Evolutionary conservation across 2,797 vertebrate genomes (phyloP).

Genomic region (Myotis vivesi): DNA sequence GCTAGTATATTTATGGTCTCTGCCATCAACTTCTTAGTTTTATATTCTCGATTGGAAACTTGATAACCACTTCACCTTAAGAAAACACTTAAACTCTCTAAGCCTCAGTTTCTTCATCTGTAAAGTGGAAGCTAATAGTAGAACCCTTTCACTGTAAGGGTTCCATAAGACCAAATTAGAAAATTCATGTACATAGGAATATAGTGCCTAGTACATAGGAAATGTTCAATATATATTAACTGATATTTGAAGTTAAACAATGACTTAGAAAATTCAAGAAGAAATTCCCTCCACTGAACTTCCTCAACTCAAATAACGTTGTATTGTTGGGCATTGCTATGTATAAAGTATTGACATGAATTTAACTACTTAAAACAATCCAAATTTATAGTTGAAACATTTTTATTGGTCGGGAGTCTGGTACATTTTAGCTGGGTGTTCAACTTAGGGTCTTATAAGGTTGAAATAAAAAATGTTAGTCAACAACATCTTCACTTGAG

Average conservation of each 20-base stretch:
- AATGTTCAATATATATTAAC: background rate
- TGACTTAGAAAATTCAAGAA: background rate
- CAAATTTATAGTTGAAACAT: background rate
- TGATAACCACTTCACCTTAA: background rate
- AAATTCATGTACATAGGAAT: background rate
- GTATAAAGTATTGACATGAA: background rate
- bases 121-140: background rate
- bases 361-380: background rate
- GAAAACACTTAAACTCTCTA: background rate
- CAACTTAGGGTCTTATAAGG: background rate
- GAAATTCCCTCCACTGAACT: background rate
- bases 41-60: background rate
- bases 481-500: background rate
- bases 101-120: background rate
- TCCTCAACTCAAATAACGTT: background rate
- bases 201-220: rapidly evolving
- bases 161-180: background rate
- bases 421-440: background rate
- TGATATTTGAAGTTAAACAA: background rate
- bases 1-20: too few relatives aligned
- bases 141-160: background rate
- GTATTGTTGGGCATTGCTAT: background rate
- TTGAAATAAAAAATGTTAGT: background rate
- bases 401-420: background rate
- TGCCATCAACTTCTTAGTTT: background rate